A percentile compares a stretch with the other conserved stretches of the same genome.
Evolutionary conservation across 1,140 invertebrate species (phyloP).

Genomic region (Danaus melanippus): DNA sequence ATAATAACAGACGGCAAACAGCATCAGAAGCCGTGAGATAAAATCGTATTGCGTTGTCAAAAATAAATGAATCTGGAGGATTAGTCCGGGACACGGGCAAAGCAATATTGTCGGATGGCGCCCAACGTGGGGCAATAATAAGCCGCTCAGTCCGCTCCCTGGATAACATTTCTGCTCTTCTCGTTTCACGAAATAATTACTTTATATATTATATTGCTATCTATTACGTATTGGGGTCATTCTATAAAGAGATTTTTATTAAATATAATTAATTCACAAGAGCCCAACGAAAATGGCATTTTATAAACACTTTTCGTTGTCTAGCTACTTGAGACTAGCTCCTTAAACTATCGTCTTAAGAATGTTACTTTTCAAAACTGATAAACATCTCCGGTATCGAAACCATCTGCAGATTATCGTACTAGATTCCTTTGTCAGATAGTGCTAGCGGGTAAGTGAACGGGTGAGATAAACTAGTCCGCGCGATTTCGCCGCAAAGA

Average conservation of each 20-base stretch:
- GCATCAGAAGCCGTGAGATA: constrained; percentile 70
- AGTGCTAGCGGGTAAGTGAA: constrained; percentile 35
- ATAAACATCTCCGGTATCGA: constrained; percentile 28
- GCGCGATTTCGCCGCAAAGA: constrained; percentile 62
- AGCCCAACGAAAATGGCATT: constrained; percentile 5
- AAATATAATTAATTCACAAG: background rate
- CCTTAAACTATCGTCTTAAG: constrained; percentile 13
- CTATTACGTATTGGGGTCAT: constrained; percentile 4
- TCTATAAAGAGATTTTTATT: background rate
- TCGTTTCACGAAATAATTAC: constrained; percentile 26
- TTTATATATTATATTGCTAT: constrained; percentile 18
- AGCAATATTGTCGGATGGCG: constrained; percentile 63
- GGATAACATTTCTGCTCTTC: constrained; percentile 26
- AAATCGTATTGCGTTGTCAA: constrained; percentile 72
- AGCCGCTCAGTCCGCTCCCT: constrained; percentile 37
- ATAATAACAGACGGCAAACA: constrained; percentile 70
- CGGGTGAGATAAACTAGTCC: constrained; percentile 60
- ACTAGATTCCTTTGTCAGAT: constrained; percentile 47
- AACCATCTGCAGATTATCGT: constrained; percentile 51
- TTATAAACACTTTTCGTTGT: constrained; percentile 7
- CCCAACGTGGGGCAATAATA: constrained; percentile 54
- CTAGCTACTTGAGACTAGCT: constrained; percentile 9
- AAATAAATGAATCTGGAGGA: constrained; percentile 70
- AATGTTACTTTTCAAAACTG: constrained; percentile 11
- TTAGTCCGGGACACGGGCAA: constrained; percentile 62